phyloP scores from a whole-genome alignment of 2,113 vertebrate species.

The Ariopsis seemanni region DNA sequence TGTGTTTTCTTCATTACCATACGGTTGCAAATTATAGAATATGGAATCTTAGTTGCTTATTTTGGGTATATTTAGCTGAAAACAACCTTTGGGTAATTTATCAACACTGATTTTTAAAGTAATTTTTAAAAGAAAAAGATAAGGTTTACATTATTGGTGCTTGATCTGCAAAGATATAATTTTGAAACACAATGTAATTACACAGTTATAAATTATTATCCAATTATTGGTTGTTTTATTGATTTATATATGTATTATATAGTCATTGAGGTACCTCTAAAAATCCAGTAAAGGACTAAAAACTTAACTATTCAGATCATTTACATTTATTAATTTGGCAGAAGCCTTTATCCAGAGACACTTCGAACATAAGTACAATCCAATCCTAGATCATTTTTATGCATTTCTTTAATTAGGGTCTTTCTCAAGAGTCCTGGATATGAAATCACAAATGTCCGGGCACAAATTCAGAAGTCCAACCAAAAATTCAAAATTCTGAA shows the following conservation, averaged over 20 bases:
- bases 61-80: neutral
- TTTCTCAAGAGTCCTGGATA: neutral
- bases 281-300: neutral
- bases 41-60: neutral
- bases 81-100: neutral
- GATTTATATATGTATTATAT: neutral
- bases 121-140: neutral
- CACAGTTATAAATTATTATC: neutral
- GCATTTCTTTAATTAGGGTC: neutral
- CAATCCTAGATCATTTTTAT: neutral
- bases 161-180: neutral
- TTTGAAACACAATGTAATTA: neutral
- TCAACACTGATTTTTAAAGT: neutral
- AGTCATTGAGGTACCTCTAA: neutral
- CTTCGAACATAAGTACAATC: neutral
- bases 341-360: neutral
- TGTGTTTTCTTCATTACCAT: slow-evolving; percentile 20
- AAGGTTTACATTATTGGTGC: neutral
- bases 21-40: neutral
- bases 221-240: neutral
- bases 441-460: neutral
- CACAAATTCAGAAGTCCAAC: too few species aligned
- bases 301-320: neutral
- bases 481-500: neutral
- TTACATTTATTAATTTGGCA: neutral